Conservation (phyloP, 2,888 invertebrate species). For the Scaptomyza tumidula region DNA sequence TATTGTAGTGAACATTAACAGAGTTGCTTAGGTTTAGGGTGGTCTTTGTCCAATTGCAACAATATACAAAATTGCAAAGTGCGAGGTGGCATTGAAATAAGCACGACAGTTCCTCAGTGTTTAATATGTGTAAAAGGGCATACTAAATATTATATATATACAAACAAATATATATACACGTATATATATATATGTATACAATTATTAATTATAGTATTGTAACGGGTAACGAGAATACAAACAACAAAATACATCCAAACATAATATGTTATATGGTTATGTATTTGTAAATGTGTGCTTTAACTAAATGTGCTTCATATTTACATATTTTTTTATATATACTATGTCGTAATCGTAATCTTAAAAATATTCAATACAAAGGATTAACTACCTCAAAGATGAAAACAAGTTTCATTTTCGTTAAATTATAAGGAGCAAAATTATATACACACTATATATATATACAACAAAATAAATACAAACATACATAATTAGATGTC, state of each 20-base stretch:
- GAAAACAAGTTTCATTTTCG: slow-evolving; percentile 72
- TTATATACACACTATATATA: slow-evolving; percentile 18
- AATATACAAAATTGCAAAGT: slow-evolving; percentile 34
- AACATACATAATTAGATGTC: slow-evolving; percentile 9
- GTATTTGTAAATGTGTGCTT: slow-evolving; percentile 82
- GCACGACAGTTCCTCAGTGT: slow-evolving; percentile 82
- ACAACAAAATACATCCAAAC: slow-evolving; percentile 8
- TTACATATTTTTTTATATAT: slow-evolving; percentile 48
- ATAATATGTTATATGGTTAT: slow-evolving; percentile 70
- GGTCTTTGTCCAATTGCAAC: slow-evolving; percentile 61
- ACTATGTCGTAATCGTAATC: slow-evolving; percentile 25
- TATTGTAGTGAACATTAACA: slow-evolving; percentile 4
- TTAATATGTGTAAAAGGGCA: slow-evolving; percentile 60
- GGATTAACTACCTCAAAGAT: slow-evolving; percentile 74
- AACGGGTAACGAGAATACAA: slow-evolving; percentile 25
- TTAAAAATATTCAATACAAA: slow-evolving; percentile 54
- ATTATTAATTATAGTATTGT: slow-evolving; percentile 37
- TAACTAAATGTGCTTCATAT: slow-evolving; percentile 82
- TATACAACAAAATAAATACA: slow-evolving; percentile 12
- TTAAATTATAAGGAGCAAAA: slow-evolving; percentile 37
- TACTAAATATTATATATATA: slow-evolving; percentile 42
- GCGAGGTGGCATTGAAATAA: slow-evolving; percentile 67
- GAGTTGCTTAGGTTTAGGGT: slow-evolving; percentile 61
- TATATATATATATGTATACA: neutral
- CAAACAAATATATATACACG: neutral